Conservation (phyloP, 2,797 vertebrate genomes). For the Natrix natrix region DNA sequence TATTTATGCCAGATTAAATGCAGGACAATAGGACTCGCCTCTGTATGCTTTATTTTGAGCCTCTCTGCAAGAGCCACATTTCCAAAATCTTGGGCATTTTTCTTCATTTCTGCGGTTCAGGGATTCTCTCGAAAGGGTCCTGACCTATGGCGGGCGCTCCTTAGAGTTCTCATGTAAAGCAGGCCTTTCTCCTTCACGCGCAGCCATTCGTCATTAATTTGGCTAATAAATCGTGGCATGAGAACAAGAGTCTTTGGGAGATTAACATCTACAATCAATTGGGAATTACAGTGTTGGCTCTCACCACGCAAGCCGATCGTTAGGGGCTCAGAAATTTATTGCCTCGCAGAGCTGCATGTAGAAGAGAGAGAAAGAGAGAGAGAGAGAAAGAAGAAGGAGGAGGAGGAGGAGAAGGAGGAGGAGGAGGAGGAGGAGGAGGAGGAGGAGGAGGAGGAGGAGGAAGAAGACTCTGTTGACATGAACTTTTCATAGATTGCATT, state of each 20-base stretch:
- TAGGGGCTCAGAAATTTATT: constrained; percentile 68
- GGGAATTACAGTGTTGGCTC: constrained; percentile 59
- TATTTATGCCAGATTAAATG: neutral
- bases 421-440: neutral
- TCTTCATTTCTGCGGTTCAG: neutral
- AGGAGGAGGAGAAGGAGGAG: neutral
- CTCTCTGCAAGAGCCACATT: neutral
- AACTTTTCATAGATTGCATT: constrained; percentile 55
- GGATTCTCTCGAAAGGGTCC: constrained; percentile 6
- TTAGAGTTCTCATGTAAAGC: constrained; percentile 54
- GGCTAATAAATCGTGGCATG: constrained; percentile 70
- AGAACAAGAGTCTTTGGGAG: constrained; percentile 67
- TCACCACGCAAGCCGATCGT: constrained; percentile 62
- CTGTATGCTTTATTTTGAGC: neutral
- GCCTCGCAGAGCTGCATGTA: constrained; percentile 60
- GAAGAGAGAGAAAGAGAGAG: neutral
- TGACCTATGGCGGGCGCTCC: constrained; percentile 47
- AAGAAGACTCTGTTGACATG: constrained; percentile 46
- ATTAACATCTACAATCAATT: constrained; percentile 73
- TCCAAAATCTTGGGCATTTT: neutral
- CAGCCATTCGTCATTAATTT: constrained; percentile 73
- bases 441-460: no score
- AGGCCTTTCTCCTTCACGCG: constrained; percentile 66
- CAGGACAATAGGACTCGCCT: neutral
- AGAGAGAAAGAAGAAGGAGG: neutral